A percentile compares a stretch with the other conserved stretches of the same genome.
Evolutionary conservation across 2,797 vertebrate species (phyloP).

Genomic region (Pantherophis vulpinus): DNA sequence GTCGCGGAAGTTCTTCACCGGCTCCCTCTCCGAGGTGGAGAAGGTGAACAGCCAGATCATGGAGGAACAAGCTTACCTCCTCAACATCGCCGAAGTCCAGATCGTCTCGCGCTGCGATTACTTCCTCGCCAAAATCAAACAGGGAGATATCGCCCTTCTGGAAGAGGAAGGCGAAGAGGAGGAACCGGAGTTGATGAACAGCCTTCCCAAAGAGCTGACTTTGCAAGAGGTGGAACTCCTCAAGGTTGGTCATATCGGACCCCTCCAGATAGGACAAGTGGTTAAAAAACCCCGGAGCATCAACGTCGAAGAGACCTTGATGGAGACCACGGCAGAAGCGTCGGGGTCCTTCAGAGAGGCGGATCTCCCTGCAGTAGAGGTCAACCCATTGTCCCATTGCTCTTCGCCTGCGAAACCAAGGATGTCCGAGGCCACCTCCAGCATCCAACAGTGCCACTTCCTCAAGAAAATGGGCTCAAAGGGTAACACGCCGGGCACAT

Average conservation of each 20-base stretch:
- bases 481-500: slow-evolving; percentile 89
- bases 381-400: slow-evolving; percentile 51
- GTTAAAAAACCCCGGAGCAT: slow-evolving; percentile 82
- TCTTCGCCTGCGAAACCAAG: slow-evolving; percentile 78
- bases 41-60: slow-evolving; percentile 87
- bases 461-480: slow-evolving; percentile 97
- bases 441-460: slow-evolving; percentile 85
- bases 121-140: slow-evolving; percentile 89
- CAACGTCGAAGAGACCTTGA: slow-evolving; percentile 77
- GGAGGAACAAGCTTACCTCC: slow-evolving; percentile 91
- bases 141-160: slow-evolving; percentile 87
- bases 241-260: slow-evolving; percentile 79
- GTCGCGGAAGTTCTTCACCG: slow-evolving; percentile 84
- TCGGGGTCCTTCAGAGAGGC: slow-evolving; percentile 76
- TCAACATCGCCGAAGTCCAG: slow-evolving; percentile 93
- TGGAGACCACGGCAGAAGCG: slow-evolving; percentile 52
- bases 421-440: slow-evolving; percentile 69
- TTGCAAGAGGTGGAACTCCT: slow-evolving; percentile 89
- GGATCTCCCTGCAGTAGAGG: slow-evolving; percentile 79
- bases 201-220: slow-evolving; percentile 80
- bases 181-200: slow-evolving; percentile 83
- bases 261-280: slow-evolving; percentile 85
- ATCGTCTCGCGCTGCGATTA: slow-evolving; percentile 94
- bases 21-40: slow-evolving; percentile 88
- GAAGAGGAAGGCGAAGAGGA: slow-evolving; percentile 84